These are phyloP conservation scores for Hystrix cristata DNA, from an alignment of 2,113 vertebrate genomes.

Conservation along the genomic window DNA sequence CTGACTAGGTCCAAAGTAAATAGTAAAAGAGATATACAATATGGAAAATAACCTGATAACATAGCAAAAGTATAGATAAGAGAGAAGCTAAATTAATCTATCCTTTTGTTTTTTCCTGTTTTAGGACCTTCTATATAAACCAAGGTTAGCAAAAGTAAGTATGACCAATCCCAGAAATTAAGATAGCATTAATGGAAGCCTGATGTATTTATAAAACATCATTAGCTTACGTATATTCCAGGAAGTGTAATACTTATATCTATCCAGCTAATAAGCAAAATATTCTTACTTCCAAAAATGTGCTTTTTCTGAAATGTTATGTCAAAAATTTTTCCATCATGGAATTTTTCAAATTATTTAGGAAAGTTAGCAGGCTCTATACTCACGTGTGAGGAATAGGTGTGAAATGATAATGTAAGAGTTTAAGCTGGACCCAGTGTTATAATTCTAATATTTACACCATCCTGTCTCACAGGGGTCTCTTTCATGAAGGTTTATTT, in stretches of 20 bases:
- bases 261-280: background rate
- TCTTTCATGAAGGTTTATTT: constrained; percentile 62
- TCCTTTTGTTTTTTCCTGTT: background rate
- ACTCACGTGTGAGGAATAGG: background rate
- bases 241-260: background rate
- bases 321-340: background rate
- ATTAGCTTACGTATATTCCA: background rate
- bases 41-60: background rate
- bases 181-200: background rate
- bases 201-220: constrained; percentile 17
- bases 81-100: background rate
- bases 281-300: background rate
- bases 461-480: background rate
- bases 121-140: constrained; percentile 22
- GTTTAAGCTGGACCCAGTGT: background rate
- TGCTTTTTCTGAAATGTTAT: background rate
- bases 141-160: background rate
- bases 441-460: constrained; percentile 54
- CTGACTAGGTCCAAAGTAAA: constrained; percentile 34
- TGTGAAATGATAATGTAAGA: background rate
- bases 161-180: constrained; percentile 30
- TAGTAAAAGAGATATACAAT: background rate
- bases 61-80: background rate
- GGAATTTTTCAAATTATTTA: constrained; percentile 39
- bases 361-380: background rate